Conservation (phyloP, 2,113 vertebrate genomes). For the Proteles cristata region DNA sequence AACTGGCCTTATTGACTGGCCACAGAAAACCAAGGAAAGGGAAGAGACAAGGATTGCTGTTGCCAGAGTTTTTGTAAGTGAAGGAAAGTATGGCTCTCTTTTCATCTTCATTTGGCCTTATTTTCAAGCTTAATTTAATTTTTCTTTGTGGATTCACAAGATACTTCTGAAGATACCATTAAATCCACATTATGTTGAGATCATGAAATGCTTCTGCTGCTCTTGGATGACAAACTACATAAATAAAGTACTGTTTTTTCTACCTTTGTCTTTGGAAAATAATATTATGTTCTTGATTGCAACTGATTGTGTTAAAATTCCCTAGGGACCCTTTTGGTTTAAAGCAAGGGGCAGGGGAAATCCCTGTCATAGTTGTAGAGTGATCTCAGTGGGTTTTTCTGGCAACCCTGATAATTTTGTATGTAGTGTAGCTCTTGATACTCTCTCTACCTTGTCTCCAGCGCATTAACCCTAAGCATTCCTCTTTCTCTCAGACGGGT, state of each 20-base stretch:
- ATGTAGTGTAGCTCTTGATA: neutral
- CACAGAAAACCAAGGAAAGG: neutral
- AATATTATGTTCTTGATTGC: slow-evolving; percentile 65
- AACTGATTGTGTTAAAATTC: slow-evolving; percentile 44
- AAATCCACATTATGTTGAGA: neutral
- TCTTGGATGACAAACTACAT: slow-evolving; percentile 35
- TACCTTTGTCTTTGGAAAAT: slow-evolving; percentile 49
- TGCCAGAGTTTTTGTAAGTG: neutral
- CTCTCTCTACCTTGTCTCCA: neutral
- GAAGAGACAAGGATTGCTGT: neutral
- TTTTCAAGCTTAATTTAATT: slow-evolving; percentile 54
- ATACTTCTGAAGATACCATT: slow-evolving; percentile 27
- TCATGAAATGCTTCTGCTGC: slow-evolving; percentile 53
- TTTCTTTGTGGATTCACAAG: slow-evolving; percentile 43
- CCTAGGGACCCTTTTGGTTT: slow-evolving; percentile 22
- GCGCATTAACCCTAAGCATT: neutral
- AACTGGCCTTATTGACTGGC: neutral
- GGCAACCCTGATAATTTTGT: slow-evolving; percentile 15
- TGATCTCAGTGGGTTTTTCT: slow-evolving; percentile 53
- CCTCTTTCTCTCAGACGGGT: neutral
- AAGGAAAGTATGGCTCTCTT: neutral
- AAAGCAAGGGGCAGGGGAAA: neutral
- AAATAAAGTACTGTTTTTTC: slow-evolving; percentile 62
- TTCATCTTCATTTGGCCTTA: slow-evolving; percentile 26
- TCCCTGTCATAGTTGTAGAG: neutral